Evolutionary conservation across 92 coral and sea anemone genomes (phyloP).

Genomic region (Zoanthus sansibaricus): DNA sequence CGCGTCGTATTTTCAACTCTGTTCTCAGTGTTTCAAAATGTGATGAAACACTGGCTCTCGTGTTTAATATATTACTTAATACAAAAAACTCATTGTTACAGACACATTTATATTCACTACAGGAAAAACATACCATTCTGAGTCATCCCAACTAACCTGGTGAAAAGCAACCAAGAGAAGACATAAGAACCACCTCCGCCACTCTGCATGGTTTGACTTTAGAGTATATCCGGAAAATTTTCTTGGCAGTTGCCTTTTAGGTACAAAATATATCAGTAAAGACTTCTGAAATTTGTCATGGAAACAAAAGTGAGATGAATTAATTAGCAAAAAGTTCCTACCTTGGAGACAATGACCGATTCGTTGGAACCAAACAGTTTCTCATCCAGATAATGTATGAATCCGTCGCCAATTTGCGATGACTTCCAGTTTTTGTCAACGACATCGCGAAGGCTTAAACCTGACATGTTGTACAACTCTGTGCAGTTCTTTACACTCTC

Average conservation of each 20-base stretch:
- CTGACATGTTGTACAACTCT: slow-evolving; percentile 84
- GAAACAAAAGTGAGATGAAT: background rate
- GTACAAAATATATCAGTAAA: background rate
- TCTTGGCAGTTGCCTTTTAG: slow-evolving; percentile 84
- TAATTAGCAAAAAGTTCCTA: background rate
- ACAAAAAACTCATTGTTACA: no score
- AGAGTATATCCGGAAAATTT: slow-evolving; percentile 83
- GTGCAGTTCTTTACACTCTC: slow-evolving; percentile 61
- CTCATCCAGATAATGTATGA: slow-evolving; percentile 81
- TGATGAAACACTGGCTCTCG: no score
- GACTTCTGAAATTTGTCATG: no score
- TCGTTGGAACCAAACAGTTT: slow-evolving; percentile 84
- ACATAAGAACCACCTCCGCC: slow-evolving; percentile 87
- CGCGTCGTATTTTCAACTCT: no score
- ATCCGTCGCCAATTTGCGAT: slow-evolving; percentile 76
- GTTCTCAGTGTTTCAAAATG: no score
- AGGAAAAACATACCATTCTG: background rate
- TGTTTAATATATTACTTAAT: no score
- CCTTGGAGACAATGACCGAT: slow-evolving; percentile 85
- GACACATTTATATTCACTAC: background rate
- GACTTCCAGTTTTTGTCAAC: slow-evolving; percentile 81
- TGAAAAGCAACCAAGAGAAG: slow-evolving; percentile 90
- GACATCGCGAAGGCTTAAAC: slow-evolving; percentile 82
- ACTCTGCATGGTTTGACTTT: slow-evolving; percentile 88
- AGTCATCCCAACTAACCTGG: slow-evolving; percentile 67